A percentile compares a stretch with the other conserved stretches of the same genome.
These are phyloP conservation scores for Enteromius trimaculatus DNA, from an alignment of 2,797 vertebrate species.

Conservation along the genomic window DNA sequence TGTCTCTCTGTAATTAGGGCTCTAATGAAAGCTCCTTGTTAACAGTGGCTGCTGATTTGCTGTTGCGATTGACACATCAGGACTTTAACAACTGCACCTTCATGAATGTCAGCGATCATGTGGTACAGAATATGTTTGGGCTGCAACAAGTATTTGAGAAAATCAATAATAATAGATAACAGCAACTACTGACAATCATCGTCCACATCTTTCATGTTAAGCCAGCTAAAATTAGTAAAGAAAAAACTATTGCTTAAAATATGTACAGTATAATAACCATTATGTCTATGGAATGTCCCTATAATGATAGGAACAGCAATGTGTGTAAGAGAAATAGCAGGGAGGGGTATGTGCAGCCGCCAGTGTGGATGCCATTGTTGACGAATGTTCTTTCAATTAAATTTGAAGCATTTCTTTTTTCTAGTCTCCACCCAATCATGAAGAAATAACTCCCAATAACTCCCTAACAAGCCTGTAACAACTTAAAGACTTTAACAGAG, in stretches of 20 bases:
- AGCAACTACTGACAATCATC: not conserved
- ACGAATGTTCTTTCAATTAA: not conserved
- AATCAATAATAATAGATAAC: not conserved
- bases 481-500: not conserved
- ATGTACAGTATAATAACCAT: not conserved
- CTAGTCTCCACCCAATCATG: not conserved
- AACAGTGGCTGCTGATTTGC: slow-evolving; percentile 68
- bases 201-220: not conserved
- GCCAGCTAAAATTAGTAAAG: not conserved
- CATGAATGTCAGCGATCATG: not conserved
- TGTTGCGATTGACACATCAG: slow-evolving; percentile 25
- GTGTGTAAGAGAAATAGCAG: not conserved
- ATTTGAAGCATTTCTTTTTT: not conserved
- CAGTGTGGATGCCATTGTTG: not conserved
- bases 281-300: not conserved
- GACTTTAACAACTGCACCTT: not conserved
- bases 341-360: not conserved
- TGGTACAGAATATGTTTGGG: not conserved
- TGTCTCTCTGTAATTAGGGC: slow-evolving; percentile 72
- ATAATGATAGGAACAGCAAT: not conserved
- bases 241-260: not conserved
- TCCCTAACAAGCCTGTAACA: not conserved
- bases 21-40: slow-evolving; percentile 72
- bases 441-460: not conserved
- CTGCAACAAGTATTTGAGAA: not conserved